phyloP scores from a whole-genome alignment of 2,888 invertebrate genomes.

The Carterocephalus palaemon region DNA sequence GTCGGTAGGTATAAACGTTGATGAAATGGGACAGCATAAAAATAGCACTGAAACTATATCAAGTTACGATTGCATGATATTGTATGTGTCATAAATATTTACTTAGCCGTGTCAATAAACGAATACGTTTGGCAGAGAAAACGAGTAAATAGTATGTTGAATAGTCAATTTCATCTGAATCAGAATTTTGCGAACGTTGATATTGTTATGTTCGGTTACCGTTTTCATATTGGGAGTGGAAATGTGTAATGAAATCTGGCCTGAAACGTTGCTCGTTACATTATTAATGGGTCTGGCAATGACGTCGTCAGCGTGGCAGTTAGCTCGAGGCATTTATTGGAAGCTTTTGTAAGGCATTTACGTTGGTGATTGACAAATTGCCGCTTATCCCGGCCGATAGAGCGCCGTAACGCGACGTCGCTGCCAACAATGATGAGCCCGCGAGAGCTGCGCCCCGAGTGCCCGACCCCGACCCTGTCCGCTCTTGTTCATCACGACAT shows the following conservation, averaged over 20 bases:
- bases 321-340: constrained; percentile 28
- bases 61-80: constrained; percentile 20
- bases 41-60: constrained; percentile 16
- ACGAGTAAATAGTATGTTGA: constrained; percentile 7
- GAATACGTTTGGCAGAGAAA: constrained; percentile 2
- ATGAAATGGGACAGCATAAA: constrained; percentile 13
- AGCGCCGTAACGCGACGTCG: constrained; percentile 40
- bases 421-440: constrained; percentile 53
- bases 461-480: constrained; percentile 23
- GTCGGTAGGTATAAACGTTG: constrained; percentile 13
- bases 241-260: constrained; percentile 40
- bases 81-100: constrained; percentile 25
- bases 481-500: constrained; percentile 18
- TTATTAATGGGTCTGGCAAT: constrained; percentile 39
- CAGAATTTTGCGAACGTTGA: not conserved
- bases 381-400: constrained; percentile 55
- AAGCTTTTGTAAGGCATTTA: constrained; percentile 31
- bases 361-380: constrained; percentile 69
- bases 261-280: constrained; percentile 40
- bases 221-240: constrained; percentile 29
- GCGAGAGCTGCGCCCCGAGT: no score
- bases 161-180: constrained; percentile 2
- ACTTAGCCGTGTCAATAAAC: constrained; percentile 13
- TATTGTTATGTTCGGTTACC: constrained; percentile 18
- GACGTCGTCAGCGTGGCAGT: constrained; percentile 7